These are phyloP conservation scores for Chrysolina americana DNA, from an alignment of 2,888 invertebrate species.

Conservation along the genomic window DNA sequence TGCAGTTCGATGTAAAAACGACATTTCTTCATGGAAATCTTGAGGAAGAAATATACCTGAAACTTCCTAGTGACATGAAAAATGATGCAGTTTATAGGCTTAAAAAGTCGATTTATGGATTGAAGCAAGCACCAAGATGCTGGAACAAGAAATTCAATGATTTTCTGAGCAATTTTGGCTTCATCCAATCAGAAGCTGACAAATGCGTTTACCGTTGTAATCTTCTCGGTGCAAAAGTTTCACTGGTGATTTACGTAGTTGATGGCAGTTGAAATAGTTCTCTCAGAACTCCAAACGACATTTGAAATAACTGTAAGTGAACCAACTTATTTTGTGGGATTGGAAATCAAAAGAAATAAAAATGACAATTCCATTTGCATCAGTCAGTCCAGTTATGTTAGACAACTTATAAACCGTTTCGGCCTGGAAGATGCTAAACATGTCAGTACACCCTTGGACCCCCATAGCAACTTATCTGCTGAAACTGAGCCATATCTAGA, in stretches of 20 bases:
- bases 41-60: conserved; percentile 4
- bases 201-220: conserved; percentile 25
- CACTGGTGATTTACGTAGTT: not conserved
- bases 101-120: conserved; percentile 56
- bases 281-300: not conserved
- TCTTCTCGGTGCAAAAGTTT: not conserved
- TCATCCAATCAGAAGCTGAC: conserved; percentile 54
- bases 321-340: conserved; percentile 33
- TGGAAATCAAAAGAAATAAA: conserved; percentile 34
- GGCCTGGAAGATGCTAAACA: conserved; percentile 28
- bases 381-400: conserved; percentile 28
- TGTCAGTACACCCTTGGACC: conserved; percentile 23
- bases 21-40: not conserved
- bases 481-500: not conserved
- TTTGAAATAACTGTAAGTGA: conserved; percentile 35
- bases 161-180: conserved; percentile 53
- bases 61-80: not conserved
- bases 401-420: conserved; percentile 32
- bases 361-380: conserved; percentile 31
- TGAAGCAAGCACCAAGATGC: conserved; percentile 56
- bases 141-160: conserved; percentile 60
- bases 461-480: conserved; percentile 17
- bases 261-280: not conserved
- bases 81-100: not conserved
- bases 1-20: not conserved